Conservation (phyloP, 2,888 invertebrate genomes). For the Caenorhabditis becei region DNA sequence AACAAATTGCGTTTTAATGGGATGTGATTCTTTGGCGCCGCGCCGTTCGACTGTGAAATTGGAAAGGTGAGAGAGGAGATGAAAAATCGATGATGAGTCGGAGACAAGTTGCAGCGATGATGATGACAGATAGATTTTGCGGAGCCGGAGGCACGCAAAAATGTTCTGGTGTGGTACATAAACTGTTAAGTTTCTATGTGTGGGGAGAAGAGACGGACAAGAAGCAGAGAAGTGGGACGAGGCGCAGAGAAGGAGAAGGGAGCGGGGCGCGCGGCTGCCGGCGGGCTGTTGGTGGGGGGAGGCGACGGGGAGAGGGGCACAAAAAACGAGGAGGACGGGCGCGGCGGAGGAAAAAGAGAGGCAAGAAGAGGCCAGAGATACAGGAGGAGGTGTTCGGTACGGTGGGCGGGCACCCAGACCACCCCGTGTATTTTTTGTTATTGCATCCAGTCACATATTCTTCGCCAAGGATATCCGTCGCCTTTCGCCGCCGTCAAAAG, state of each 20-base stretch:
- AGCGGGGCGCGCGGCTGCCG: slow-evolving; percentile 1
- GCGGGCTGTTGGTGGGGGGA: slow-evolving; percentile 6
- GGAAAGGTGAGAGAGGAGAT: slow-evolving; percentile 1
- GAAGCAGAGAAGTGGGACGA: slow-evolving; percentile 9
- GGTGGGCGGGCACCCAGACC: background rate
- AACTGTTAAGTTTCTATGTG: slow-evolving; percentile 47
- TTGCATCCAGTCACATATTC: no score
- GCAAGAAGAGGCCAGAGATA: slow-evolving; percentile 5
- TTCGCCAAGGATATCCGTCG: background rate
- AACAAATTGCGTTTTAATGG: background rate
- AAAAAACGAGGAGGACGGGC: slow-evolving; percentile 29
- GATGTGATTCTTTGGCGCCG: background rate
- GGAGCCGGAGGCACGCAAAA: slow-evolving; percentile 30
- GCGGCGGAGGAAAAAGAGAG: slow-evolving; percentile 19
- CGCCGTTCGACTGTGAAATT: slow-evolving; percentile 7
- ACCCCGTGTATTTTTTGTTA: slow-evolving; percentile 22
- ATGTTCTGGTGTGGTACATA: slow-evolving; percentile 44
- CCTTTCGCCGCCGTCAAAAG: background rate
- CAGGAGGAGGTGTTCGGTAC: slow-evolving; percentile 5
- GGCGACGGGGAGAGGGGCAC: slow-evolving; percentile 11
- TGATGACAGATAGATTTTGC: slow-evolving; percentile 28
- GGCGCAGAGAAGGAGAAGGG: slow-evolving; percentile 11
- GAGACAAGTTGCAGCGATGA: background rate
- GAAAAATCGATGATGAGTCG: slow-evolving; percentile 19
- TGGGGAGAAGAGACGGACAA: slow-evolving; percentile 8